Evolutionary conservation across 2,797 vertebrate species (phyloP).

Genomic region (Dendrocincla fuliginosa): DNA sequence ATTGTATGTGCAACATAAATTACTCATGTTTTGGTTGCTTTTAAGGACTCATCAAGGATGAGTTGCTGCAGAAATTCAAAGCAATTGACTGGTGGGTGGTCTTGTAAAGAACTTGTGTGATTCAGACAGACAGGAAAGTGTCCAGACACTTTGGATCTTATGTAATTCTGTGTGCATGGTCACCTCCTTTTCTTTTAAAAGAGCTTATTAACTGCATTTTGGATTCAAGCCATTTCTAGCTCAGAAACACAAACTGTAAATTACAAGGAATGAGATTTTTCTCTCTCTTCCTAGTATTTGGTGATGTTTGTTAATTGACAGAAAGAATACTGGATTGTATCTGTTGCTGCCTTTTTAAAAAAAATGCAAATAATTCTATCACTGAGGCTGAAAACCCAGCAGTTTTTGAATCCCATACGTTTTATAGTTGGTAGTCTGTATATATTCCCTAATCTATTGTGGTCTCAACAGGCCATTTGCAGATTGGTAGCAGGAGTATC

Average conservation of each 20-base stretch:
- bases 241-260: background rate
- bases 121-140: background rate
- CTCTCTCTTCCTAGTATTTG: background rate
- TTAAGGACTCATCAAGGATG: background rate
- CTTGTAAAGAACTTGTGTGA: background rate
- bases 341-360: background rate
- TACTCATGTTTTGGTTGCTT: background rate
- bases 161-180: background rate
- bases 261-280: background rate
- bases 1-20: background rate
- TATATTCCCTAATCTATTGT: background rate
- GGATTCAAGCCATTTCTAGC: background rate
- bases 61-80: background rate
- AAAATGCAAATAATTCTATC: background rate
- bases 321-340: slow-evolving; percentile 5
- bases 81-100: background rate
- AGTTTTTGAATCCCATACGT: background rate
- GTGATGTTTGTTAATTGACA: slow-evolving; percentile 16
- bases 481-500: background rate
- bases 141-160: background rate
- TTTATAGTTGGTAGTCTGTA: background rate
- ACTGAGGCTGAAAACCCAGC: background rate
- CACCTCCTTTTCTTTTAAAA: background rate
- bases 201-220: background rate
- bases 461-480: background rate